These are phyloP conservation scores for Dysdera silvatica DNA, from an alignment of 1,140 invertebrate species.

Conservation along the genomic window DNA sequence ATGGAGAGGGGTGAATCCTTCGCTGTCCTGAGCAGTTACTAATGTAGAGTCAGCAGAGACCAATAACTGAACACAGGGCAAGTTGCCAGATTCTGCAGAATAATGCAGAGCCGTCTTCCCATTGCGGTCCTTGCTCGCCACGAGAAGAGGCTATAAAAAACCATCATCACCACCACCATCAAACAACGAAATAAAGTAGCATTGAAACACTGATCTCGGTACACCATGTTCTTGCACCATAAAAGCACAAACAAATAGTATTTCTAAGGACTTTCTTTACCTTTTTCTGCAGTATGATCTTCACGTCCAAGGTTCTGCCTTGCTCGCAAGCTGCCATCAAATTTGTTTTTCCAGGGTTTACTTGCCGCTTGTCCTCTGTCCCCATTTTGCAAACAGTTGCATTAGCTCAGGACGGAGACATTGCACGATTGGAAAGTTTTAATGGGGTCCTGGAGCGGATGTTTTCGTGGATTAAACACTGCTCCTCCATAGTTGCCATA, in stretches of 20 bases:
- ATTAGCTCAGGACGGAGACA: too few species aligned
- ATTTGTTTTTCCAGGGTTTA: slow-evolving; percentile 53
- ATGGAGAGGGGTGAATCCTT: slow-evolving; percentile 88
- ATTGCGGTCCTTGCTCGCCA: slow-evolving; percentile 61
- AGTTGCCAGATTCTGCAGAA: slow-evolving; percentile 62
- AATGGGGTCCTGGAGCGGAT: too few species aligned
- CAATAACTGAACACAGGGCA: slow-evolving; percentile 53
- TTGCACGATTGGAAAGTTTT: too few species aligned
- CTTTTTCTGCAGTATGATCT: slow-evolving; percentile 43
- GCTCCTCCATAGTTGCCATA: too few species aligned
- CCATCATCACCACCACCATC: not conserved
- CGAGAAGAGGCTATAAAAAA: slow-evolving; percentile 49
- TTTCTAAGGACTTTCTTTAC: slow-evolving; percentile 33
- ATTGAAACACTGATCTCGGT: not conserved
- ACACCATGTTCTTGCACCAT: not conserved
- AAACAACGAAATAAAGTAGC: not conserved
- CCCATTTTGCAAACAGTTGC: too few species aligned
- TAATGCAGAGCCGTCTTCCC: slow-evolving; percentile 85
- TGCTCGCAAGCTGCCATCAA: slow-evolving; percentile 87
- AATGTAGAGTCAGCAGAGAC: slow-evolving; percentile 64
- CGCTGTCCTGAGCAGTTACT: slow-evolving; percentile 71
- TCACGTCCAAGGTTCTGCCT: slow-evolving; percentile 46
- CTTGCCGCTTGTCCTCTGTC: slow-evolving; percentile 4
- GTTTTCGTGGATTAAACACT: too few species aligned
- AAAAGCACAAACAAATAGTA: not conserved